Conservation (phyloP, 2,113 vertebrate species). For the Oostethus manadensis region DNA sequence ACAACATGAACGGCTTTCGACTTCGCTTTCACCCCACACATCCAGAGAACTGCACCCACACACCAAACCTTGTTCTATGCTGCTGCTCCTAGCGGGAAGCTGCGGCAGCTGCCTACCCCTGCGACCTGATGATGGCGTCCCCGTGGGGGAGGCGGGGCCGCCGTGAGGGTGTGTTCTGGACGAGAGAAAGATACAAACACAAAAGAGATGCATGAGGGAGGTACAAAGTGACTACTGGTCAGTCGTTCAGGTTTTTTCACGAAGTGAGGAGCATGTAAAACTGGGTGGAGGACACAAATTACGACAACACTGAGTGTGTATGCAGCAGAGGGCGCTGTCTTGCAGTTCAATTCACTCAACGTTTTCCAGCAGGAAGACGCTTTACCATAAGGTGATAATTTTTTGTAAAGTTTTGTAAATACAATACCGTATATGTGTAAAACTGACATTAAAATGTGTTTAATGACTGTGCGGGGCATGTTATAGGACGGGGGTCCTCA, state of each 20-base stretch:
- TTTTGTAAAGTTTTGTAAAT: too few species aligned
- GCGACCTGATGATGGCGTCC: constrained; percentile 79
- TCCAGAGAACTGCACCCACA: neutral
- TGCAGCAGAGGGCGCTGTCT: too few species aligned
- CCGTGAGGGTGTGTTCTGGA: constrained; percentile 80
- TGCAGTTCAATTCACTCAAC: too few species aligned
- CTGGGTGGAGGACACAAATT: neutral
- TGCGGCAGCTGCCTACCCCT: constrained; percentile 91
- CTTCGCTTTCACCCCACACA: neutral
- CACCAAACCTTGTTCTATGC: constrained; percentile 88
- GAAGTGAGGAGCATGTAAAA: neutral
- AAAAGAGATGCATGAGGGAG: neutral
- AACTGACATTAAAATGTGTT: too few species aligned
- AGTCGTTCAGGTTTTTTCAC: neutral
- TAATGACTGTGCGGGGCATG: too few species aligned
- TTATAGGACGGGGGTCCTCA: too few species aligned
- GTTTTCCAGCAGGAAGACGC: too few species aligned
- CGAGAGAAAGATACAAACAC: constrained; percentile 34
- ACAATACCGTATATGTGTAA: too few species aligned
- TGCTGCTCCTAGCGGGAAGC: constrained; percentile 88
- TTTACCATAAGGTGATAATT: too few species aligned
- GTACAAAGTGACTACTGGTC: too few species aligned
- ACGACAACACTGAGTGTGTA: too few species aligned
- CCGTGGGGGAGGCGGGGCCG: constrained; percentile 78
- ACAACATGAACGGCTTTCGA: neutral